Conservation (phyloP, 1,140 invertebrate species). For the Metaphire vulgaris region DNA sequence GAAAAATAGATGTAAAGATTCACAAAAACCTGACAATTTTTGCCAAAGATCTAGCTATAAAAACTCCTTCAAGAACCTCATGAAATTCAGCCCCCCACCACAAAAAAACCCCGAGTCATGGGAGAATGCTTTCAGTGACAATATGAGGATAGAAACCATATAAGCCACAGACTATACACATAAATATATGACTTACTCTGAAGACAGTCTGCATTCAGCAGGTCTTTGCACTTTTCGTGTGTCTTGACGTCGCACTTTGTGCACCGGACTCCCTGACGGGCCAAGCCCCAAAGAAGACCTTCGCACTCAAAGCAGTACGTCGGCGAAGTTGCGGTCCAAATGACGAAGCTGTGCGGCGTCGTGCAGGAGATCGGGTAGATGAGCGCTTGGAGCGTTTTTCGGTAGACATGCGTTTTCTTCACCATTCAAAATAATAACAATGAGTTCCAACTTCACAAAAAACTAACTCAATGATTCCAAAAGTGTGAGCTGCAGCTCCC, state of each 20-base stretch:
- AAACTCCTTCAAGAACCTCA: too few relatives aligned
- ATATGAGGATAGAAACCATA: too few relatives aligned
- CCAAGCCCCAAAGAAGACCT: conserved; percentile 96
- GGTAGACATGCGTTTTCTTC: conserved; percentile 99
- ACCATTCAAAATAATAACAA: conserved; percentile 34
- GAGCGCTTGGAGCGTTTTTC: conserved; percentile 96
- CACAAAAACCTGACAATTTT: too few relatives aligned
- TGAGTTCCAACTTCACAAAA: too few relatives aligned
- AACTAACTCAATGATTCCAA: too few relatives aligned
- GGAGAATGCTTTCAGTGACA: too few relatives aligned
- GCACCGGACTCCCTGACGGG: conserved; percentile 92
- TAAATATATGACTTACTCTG: conserved; percentile 85
- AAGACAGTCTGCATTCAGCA: conserved; percentile 96
- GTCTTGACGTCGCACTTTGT: conserved; percentile 99
- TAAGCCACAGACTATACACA: too few relatives aligned
- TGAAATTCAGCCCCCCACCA: too few relatives aligned
- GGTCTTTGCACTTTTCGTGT: conserved; percentile 99
- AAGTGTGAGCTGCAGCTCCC: too few relatives aligned
- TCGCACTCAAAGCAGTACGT: conserved; percentile 99
- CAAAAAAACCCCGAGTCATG: too few relatives aligned
- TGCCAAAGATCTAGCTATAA: too few relatives aligned
- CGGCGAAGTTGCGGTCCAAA: conserved; percentile 98
- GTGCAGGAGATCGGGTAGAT: conserved; percentile 95
- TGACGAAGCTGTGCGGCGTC: conserved; percentile 97
- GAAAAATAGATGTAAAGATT: too few relatives aligned